These are phyloP conservation scores for Xiphorhynchus erythropygius DNA, from an alignment of 2,797 vertebrate species.

Conservation along the genomic window DNA sequence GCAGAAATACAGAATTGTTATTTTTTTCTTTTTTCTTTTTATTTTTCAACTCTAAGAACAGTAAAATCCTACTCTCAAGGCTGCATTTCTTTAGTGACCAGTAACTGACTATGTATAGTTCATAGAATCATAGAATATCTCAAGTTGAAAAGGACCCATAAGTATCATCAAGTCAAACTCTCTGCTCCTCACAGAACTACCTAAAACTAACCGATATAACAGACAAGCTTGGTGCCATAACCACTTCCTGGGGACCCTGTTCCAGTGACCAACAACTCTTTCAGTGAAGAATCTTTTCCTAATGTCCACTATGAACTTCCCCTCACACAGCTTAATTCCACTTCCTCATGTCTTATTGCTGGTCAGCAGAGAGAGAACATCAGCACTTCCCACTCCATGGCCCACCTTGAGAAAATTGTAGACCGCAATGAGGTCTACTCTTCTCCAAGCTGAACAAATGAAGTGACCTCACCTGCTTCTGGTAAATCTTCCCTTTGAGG, in stretches of 20 bases:
- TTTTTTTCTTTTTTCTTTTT: too few relatives aligned
- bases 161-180: background rate
- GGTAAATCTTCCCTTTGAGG: background rate
- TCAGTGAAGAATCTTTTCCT: background rate
- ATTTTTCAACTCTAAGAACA: background rate
- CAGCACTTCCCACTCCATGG: accelerated
- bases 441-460: background rate
- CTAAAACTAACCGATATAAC: background rate
- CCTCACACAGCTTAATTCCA: accelerated
- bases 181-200: background rate
- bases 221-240: background rate
- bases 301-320: background rate
- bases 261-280: background rate
- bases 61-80: background rate
- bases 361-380: background rate
- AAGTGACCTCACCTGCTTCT: background rate
- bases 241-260: background rate
- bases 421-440: background rate
- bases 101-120: background rate
- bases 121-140: background rate
- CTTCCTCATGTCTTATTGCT: background rate
- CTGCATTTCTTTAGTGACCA: background rate
- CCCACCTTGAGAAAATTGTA: background rate
- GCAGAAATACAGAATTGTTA: background rate
- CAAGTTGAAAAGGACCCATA: background rate